Percentiles rank a stretch among this genome's conserved stretches.
Evolutionary conservation across 2,797 vertebrate genomes (phyloP).

Genomic region (Melanotaenia boesemani): DNA sequence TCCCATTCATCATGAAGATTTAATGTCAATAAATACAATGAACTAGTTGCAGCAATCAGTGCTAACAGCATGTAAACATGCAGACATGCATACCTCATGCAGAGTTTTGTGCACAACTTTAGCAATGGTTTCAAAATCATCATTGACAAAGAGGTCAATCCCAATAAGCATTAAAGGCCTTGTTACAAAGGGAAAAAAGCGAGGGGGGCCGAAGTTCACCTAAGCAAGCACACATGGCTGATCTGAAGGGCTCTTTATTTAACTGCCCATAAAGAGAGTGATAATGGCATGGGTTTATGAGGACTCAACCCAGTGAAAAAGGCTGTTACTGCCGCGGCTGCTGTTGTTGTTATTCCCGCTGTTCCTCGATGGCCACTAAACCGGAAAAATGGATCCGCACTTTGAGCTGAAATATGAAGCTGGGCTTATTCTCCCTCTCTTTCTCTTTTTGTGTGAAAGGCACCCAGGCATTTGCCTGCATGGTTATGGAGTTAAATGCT

Average conservation of each 20-base stretch:
- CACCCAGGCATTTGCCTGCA: slow-evolving; percentile 82
- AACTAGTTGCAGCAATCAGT: background rate
- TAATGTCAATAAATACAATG: slow-evolving; percentile 11
- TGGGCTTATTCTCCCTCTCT: slow-evolving; percentile 76
- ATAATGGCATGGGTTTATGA: slow-evolving; percentile 82
- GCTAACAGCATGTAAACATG: background rate
- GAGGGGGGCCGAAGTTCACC: slow-evolving; percentile 49
- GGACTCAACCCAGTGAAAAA: slow-evolving; percentile 78
- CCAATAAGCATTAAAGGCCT: slow-evolving; percentile 31
- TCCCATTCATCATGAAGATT: background rate
- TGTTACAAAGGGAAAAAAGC: slow-evolving; percentile 44
- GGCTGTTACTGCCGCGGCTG: slow-evolving; percentile 74
- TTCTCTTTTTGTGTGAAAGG: slow-evolving; percentile 83
- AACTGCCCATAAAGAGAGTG: slow-evolving; percentile 81
- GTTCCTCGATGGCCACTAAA: slow-evolving; percentile 86
- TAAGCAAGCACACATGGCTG: slow-evolving; percentile 64
- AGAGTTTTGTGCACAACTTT: background rate
- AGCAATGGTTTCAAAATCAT: slow-evolving; percentile 24
- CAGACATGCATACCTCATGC: background rate
- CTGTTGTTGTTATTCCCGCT: slow-evolving; percentile 84
- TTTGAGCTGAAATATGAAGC: slow-evolving; percentile 85
- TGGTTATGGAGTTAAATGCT: slow-evolving; percentile 86
- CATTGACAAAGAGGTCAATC: slow-evolving; percentile 26
- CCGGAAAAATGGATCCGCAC: slow-evolving; percentile 85
- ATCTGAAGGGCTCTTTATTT: slow-evolving; percentile 77